A percentile compares a stretch with the other conserved stretches of the same genome.
These are phyloP conservation scores for Leucoma salicis DNA, from an alignment of 2,888 invertebrate species.

Conservation along the genomic window DNA sequence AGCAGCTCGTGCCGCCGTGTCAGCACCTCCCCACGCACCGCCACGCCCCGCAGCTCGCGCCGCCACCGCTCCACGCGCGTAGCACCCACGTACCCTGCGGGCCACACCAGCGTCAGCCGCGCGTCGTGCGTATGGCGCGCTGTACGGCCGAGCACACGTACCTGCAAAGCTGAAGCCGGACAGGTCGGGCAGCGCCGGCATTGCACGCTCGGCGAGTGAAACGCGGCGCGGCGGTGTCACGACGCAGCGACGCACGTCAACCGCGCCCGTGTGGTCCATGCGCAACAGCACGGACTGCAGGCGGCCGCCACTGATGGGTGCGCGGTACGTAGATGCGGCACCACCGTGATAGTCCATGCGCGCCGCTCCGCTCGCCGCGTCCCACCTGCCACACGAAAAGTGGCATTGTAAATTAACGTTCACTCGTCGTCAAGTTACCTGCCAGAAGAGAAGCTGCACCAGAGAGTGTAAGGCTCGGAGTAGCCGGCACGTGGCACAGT, in stretches of 20 bases:
- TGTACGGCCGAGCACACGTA: slow-evolving; percentile 24
- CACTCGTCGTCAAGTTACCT: no score
- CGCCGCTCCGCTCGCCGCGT: slow-evolving; percentile 53
- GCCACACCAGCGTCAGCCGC: neutral
- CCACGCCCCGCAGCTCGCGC: slow-evolving; percentile 42
- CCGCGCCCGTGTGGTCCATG: slow-evolving; percentile 49
- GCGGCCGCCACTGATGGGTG: slow-evolving; percentile 36
- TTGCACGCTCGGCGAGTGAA: slow-evolving; percentile 38
- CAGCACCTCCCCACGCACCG: slow-evolving; percentile 56
- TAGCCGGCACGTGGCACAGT: slow-evolving; percentile 57
- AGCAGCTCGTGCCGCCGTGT: slow-evolving; percentile 58
- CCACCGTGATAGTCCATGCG: slow-evolving; percentile 58
- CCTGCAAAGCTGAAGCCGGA: slow-evolving; percentile 54
- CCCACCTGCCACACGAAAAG: slow-evolving; percentile 50
- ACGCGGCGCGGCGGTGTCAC: slow-evolving; percentile 31
- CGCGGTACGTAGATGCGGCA: slow-evolving; percentile 50
- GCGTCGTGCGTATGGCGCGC: no score
- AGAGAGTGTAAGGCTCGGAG: slow-evolving; percentile 54
- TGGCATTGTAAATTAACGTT: no score
- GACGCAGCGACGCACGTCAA: slow-evolving; percentile 45
- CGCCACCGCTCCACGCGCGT: slow-evolving; percentile 47
- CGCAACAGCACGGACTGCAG: slow-evolving; percentile 49
- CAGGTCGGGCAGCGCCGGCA: slow-evolving; percentile 57
- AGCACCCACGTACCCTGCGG: slow-evolving; percentile 48
- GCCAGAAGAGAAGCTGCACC: slow-evolving; percentile 36